Base-by-base conservation (phyloP, 2,888 invertebrate genomes). In the Nudaria mundana region DNA sequence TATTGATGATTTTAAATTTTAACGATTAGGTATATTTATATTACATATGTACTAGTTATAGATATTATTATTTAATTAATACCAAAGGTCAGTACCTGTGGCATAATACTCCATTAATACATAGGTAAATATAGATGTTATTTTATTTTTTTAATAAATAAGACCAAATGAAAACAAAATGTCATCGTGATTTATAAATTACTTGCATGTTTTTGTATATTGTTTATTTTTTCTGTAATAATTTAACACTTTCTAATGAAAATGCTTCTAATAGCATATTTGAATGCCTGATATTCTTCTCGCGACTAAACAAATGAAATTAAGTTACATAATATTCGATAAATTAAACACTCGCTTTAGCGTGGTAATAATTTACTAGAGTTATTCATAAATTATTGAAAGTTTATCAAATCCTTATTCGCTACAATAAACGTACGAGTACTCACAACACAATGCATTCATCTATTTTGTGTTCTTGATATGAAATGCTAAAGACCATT, bases 11-110 rank as follows among this genome's bases (percentile, higher is more conserved):
- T 56, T 39, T 45, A 35, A 52, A 63, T 46, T 52, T 48, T 45
- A 54, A 31, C 22, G 13, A 45, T 54, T 53, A 40, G 14, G 37
- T 40, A 50, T 48, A 32, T 52, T n/a, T n/a, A n/a, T n/a, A n/a
- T n/a, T n/a, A n/a, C n/a, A n/a, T n/a, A n/a, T n/a, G n/a, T n/a
- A n/a, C n/a, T n/a, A n/a, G n/a, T n/a, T n/a, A 52, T 54, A 56
- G 44, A 52, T 48, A 46, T 52, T 56, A 45, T 51, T 56, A 53
- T 55, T 62, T 57, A 58, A 63, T 62, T 58, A 65, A 58, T 59
- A 65, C 71, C 71, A 71, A 77, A 75, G 74, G 79, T 71, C 85
- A 74, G 87, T 88, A 84, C 86, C 87, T 86, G 83, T 81, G 78
- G 59, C 56, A 69, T 72, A 81, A 87, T 87, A 85, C 87, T 87